Percentiles rank a stretch among this genome's conserved stretches.
Evolutionary conservation across 2,113 vertebrate genomes (phyloP).

Genomic region (Albula glossodonta): DNA sequence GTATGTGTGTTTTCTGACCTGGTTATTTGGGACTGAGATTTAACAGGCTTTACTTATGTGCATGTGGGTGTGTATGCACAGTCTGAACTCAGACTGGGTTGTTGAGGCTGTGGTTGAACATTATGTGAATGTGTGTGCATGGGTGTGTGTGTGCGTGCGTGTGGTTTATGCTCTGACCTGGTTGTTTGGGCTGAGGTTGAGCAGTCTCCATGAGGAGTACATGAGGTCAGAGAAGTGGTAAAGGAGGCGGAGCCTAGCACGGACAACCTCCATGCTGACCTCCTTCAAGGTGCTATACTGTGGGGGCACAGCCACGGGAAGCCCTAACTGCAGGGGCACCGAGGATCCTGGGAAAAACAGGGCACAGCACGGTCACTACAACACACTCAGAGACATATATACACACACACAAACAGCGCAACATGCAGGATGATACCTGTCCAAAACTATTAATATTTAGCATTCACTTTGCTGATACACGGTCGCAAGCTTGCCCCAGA

Average conservation of each 20-base stretch:
- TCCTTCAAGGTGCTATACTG: slow-evolving; percentile 79
- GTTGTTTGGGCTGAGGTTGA: slow-evolving; percentile 84
- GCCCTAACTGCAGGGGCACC: slow-evolving; percentile 78
- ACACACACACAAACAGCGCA: no score
- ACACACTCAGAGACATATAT: no score
- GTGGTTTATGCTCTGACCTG: slow-evolving; percentile 67
- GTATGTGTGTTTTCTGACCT: no score
- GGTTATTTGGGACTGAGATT: no score
- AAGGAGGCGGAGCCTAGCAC: slow-evolving; percentile 76
- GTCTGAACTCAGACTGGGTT: background rate
- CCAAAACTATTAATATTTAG: background rate
- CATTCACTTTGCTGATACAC: background rate
- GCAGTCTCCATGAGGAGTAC: slow-evolving; percentile 81
- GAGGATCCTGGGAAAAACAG: slow-evolving; percentile 69
- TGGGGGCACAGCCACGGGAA: slow-evolving; percentile 75
- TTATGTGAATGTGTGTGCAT: background rate
- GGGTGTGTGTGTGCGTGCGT: background rate
- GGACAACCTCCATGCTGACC: slow-evolving; percentile 75
- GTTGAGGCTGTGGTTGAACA: background rate
- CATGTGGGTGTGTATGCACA: background rate
- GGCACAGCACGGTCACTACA: background rate
- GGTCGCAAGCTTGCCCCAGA: background rate
- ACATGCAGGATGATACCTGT: background rate
- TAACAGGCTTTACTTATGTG: background rate
- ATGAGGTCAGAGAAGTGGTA: slow-evolving; percentile 86